phyloP scores from a whole-genome alignment of 92 coral and sea anemone species.

The Scolanthus callimorphus region DNA sequence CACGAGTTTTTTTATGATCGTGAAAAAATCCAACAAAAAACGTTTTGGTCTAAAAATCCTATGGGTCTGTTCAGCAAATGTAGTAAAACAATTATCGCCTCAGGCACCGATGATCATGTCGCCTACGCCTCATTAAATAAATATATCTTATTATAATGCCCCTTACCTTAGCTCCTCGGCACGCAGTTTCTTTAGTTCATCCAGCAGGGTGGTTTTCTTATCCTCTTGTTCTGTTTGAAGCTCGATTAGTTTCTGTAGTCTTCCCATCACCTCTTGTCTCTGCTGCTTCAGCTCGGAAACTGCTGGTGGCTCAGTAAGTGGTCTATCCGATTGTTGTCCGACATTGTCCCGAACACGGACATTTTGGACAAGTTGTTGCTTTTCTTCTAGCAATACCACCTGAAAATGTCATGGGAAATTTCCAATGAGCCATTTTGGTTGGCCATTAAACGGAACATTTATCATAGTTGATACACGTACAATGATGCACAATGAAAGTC shows the following conservation, averaged over 20 bases:
- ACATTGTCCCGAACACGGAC: constrained; percentile 46
- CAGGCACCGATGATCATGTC: too few species aligned
- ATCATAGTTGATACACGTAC: too few species aligned
- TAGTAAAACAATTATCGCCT: too few species aligned
- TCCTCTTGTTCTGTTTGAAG: constrained; percentile 61
- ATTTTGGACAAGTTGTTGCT: constrained; percentile 64
- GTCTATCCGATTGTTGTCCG: constrained; percentile 26
- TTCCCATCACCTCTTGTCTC: constrained; percentile 58
- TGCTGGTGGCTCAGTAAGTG: constrained; percentile 25
- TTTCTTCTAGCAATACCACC: constrained; percentile 87
- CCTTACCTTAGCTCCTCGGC: constrained; percentile 46
- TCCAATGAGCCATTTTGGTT: too few species aligned
- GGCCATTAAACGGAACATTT: too few species aligned
- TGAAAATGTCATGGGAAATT: not conserved
- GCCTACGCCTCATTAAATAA: too few species aligned
- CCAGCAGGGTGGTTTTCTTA: constrained; percentile 45
- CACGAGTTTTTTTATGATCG: too few species aligned
- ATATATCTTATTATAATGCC: too few species aligned
- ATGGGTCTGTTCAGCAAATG: too few species aligned
- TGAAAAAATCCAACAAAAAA: too few species aligned
- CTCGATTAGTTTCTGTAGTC: constrained; percentile 52
- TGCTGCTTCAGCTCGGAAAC: constrained; percentile 64
- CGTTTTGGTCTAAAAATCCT: too few species aligned
- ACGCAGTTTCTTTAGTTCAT: constrained; percentile 46
- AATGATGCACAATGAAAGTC: too few species aligned